A percentile compares a stretch with the other conserved stretches of the same genome.
Conservation (phyloP, 2,113 vertebrate species). For the Hemicordylus capensis region DNA sequence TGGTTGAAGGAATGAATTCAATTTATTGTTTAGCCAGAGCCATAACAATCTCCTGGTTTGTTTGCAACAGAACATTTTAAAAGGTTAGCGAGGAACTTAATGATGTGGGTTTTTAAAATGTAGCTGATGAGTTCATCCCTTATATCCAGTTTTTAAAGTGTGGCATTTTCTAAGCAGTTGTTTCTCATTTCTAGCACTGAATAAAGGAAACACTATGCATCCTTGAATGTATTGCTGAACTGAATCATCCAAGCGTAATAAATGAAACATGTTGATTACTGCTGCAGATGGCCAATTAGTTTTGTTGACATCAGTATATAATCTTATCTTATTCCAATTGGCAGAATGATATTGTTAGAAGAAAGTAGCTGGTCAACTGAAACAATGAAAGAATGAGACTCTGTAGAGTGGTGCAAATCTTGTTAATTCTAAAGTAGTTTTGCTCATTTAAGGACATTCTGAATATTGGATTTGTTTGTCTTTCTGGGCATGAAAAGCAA, state of each 20-base stretch:
- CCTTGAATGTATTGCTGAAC: neutral
- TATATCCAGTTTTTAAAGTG: neutral
- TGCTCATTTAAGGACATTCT: neutral
- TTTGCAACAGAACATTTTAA: neutral
- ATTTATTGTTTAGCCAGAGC: neutral
- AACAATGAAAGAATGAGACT: neutral
- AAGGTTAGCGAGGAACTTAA: neutral
- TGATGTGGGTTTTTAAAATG: neutral
- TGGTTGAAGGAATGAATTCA: neutral
- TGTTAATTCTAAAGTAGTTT: neutral
- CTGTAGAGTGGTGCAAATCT: neutral
- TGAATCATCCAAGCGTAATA: neutral
- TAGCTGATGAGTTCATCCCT: neutral
- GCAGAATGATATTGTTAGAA: neutral
- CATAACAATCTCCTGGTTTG: neutral
- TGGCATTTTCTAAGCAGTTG: neutral
- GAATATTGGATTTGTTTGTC: neutral
- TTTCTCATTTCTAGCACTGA: neutral
- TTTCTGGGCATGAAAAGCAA: neutral
- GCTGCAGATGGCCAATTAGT: conserved; percentile 5
- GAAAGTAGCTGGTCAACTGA: neutral
- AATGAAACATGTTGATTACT: conserved; percentile 8
- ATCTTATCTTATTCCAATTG: neutral
- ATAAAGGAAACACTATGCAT: neutral
- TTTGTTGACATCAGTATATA: neutral